Base-by-base conservation (phyloP, 2,888 invertebrate species). In the Dynastes tityus region DNA sequence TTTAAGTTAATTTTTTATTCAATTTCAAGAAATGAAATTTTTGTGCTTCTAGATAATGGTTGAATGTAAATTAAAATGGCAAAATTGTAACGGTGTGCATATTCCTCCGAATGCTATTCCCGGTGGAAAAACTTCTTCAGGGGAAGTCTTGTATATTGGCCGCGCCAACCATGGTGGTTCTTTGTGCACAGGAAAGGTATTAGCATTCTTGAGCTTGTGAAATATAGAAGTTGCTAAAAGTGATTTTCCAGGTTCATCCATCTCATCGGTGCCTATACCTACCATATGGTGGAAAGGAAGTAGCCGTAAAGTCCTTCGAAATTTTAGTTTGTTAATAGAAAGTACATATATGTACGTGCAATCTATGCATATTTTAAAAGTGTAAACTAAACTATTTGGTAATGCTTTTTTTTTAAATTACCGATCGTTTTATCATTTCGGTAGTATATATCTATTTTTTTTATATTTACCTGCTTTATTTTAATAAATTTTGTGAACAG, bases 201-300 rank as follows among this genome's bases (percentile, higher is more conserved):
- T 27, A 45, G 32, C 6, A 5, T 16, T 16, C 9, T 9, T 8
- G 11, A 9, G 11, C 11, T 45, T 45, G 45, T 45, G 8, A 11
- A 45, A 11, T 11, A 45, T 45, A 11, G 45, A 45, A 11, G 0
- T 0, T 45, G 8, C 45, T 45, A 45, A 45, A 8, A 9, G 8
- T 45, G 45, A 11, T 45, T 45, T 45, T 45, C 13, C 77, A 88
- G 88, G 80, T 91, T 29, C 91, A 91, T 81, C 89, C 89, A 1
- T 90, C 90, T 9, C 91, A 91, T 80, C 88, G 89, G 11, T 89
- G 89, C 65, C 82, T 91, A 9, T 91, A 91, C 80, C 88, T 91
- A 58, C 90, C 90, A 0, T 91, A 87, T 65, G 89, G 88, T 3
- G 90, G 91, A 0, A 84, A 86, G 77, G 91, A 91, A 83, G 80